Conservation (phyloP, 2,888 invertebrate species). For the Eledone cirrhosa region DNA sequence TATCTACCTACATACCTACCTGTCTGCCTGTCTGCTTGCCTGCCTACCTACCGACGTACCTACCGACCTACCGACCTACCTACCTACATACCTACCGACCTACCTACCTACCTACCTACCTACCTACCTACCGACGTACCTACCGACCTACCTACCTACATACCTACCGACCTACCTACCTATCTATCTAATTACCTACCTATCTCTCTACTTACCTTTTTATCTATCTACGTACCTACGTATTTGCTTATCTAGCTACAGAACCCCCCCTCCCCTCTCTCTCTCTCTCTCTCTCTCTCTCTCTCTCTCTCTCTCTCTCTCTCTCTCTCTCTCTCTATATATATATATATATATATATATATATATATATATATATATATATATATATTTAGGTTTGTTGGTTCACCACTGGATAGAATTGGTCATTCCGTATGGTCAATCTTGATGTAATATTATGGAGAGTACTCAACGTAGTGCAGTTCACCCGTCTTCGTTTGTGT, state of each 20-base stretch:
- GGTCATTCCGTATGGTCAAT: too few relatives aligned
- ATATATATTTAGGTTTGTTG: too few relatives aligned
- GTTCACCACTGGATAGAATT: too few relatives aligned
- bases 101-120: constrained; percentile 9
- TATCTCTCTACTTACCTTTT: background rate
- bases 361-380: too few relatives aligned
- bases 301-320: background rate
- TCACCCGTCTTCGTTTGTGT: too few relatives aligned
- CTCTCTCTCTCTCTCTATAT: too few relatives aligned
- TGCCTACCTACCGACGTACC: background rate
- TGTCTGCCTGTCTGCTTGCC: background rate
- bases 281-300: background rate
- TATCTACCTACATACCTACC: background rate
- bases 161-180: background rate
- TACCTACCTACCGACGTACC: background rate
- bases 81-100: background rate
- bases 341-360: too few relatives aligned
- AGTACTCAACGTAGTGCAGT: too few relatives aligned
- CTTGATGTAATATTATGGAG: too few relatives aligned
- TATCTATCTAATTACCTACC: background rate
- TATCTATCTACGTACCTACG: background rate
- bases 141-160: background rate
- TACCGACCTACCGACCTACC: background rate
- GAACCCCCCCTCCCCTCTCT: background rate
- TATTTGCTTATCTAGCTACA: too few relatives aligned